Percentiles rank a stretch among this genome's conserved stretches.
Conservation (phyloP, 2,797 vertebrate species). For the Pogonophryne albipinna region DNA sequence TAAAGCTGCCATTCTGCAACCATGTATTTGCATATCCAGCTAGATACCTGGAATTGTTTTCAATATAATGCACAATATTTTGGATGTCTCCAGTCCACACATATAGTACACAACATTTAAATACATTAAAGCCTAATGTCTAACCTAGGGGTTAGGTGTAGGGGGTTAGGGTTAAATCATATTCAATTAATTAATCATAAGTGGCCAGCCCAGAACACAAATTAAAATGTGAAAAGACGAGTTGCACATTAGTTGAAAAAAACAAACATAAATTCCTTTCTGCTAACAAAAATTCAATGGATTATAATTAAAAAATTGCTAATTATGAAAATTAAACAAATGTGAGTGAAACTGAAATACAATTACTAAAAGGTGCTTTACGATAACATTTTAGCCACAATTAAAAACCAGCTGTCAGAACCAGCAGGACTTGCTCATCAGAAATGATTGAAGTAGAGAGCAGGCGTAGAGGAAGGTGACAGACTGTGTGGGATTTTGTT, state of each 20-base stretch:
- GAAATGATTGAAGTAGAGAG: conserved; percentile 25
- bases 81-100: not conserved
- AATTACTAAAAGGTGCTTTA: not conserved
- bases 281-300: not conserved
- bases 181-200: not conserved
- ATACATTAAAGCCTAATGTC: no score
- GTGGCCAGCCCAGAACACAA: not conserved
- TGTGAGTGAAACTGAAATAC: conserved; percentile 3
- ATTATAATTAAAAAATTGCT: conserved; percentile 1
- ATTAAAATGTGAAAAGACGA: no score
- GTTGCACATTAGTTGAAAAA: no score
- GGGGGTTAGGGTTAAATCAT: no score
- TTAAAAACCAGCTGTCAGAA: conserved; percentile 6
- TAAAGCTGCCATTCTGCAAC: not conserved
- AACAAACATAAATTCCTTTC: not conserved
- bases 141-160: no score
- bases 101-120: not conserved
- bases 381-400: not conserved
- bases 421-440: conserved; percentile 26
- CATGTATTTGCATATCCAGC: not conserved
- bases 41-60: not conserved
- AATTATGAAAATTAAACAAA: conserved; percentile 10
- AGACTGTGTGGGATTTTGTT: conserved; percentile 60
- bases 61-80: not conserved
- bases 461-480: conserved; percentile 2